Percentiles rank a stretch among this genome's conserved stretches.
Conservation (phyloP, 2,888 invertebrate genomes). For the Euclidia mi region DNA sequence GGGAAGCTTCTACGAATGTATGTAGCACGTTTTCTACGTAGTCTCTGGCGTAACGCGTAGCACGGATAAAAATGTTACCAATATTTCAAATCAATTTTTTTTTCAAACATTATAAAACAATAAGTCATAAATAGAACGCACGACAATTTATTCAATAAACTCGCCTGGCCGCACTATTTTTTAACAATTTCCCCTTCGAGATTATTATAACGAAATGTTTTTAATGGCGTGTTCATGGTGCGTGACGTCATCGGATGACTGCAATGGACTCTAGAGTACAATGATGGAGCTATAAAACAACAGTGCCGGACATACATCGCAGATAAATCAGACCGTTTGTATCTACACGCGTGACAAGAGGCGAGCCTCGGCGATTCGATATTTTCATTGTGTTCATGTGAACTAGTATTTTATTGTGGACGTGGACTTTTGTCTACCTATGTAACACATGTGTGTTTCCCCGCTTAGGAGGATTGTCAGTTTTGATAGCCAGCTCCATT, state of each 20-base stretch:
- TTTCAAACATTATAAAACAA: too few species aligned
- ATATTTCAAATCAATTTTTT: too few species aligned
- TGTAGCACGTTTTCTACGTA: too few species aligned
- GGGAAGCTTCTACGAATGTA: too few species aligned
- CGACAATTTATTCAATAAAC: too few species aligned
- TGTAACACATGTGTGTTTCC: slow-evolving; percentile 34
- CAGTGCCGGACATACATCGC: slow-evolving; percentile 69
- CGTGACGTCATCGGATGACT: slow-evolving; percentile 57
- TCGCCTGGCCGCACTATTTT: too few species aligned
- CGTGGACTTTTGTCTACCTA: slow-evolving; percentile 29
- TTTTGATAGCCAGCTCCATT: slow-evolving; percentile 13
- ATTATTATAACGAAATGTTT: too few species aligned
- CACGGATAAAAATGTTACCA: too few species aligned
- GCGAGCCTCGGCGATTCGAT: slow-evolving; percentile 64
- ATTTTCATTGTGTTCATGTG: slow-evolving; percentile 63
- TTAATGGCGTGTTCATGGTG: slow-evolving; percentile 37
- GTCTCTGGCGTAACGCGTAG: too few species aligned
- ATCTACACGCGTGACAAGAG: slow-evolving; percentile 68
- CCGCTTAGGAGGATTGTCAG: slow-evolving; percentile 28
- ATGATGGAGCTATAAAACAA: slow-evolving; percentile 78
- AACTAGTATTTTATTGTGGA: slow-evolving; percentile 51
- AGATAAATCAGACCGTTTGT: slow-evolving; percentile 79
- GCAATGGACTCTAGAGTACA: slow-evolving; percentile 67
- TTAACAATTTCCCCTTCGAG: too few species aligned
- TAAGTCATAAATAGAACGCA: too few species aligned